These are phyloP conservation scores for Caiman crocodilus DNA, from an alignment of 2,797 vertebrate genomes.

Conservation along the genomic window DNA sequence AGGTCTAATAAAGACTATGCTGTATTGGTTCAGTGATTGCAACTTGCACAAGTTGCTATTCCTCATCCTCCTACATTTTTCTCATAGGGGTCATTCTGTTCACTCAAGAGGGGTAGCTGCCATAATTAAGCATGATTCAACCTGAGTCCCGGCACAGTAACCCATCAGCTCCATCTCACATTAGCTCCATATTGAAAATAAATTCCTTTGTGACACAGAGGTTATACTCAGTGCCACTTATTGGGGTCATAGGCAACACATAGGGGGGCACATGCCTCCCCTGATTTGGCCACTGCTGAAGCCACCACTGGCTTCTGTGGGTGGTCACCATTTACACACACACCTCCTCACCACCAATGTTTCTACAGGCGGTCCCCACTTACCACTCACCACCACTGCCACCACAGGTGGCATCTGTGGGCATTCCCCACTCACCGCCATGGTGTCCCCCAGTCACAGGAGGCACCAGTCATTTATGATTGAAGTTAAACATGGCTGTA, in stretches of 20 bases:
- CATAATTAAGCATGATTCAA: not conserved
- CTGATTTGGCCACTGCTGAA: no score
- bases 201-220: not conserved
- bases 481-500: no score
- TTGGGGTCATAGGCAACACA: not conserved
- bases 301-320: no score
- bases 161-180: accelerated
- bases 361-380: no score
- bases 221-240: not conserved
- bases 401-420: no score
- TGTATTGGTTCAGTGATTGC: accelerated
- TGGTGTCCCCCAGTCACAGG: no score
- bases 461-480: no score
- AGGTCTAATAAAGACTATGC: accelerated
- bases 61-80: not conserved
- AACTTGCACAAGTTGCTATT: not conserved
- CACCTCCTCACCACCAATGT: no score
- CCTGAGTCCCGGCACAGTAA: accelerated
- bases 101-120: accelerated
- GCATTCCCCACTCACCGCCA: no score
- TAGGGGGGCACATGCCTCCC: no score
- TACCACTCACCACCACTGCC: no score
- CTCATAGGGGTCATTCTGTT: accelerated
- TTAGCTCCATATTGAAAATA: not conserved
- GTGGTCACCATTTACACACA: no score